Base-by-base conservation (phyloP, 2,888 invertebrate species). In the Drosophila nr. medialis region DNA sequence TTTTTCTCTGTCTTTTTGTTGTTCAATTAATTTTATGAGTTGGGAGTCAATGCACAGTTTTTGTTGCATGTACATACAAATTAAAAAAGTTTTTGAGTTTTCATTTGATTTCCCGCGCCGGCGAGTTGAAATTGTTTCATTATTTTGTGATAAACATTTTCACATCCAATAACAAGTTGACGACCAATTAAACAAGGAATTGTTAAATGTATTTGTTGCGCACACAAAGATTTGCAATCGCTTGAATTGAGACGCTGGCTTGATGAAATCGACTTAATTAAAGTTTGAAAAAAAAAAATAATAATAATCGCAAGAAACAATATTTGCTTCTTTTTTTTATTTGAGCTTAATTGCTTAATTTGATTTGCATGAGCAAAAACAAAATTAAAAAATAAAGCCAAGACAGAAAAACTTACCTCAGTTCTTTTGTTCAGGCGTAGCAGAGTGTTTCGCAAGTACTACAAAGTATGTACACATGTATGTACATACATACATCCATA, bases 341-440 rank as follows among this genome's bases (percentile, higher is more conserved):
- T 65, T 29, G n/a, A 63, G 62, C 71, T 68, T 87, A 89, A 82
- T 89, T 87, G 78, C 85, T 82, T 85, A 87, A 89, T 85, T 89
- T 53, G 72, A 84, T 87, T 89, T 89, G 82, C 89, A 89, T 86
- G 76, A 72, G 72, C 69, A 67, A 72, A 62, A 60, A 55, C 50
- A 38, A 48, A 53, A 51, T 49, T 67, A 38, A 40, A 36, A 56
- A 75, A 73, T 64, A 75, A 71, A 73, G 15, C 62, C 56, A 48
- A 71, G 11, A 62, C 40, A 72, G 67, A 76, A 74, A 76, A 73
- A 85, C 83, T 42, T 83, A 84, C 84, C 89, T 81, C 72, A 77
- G 86, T 84, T 88, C 86, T 88, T 86, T 88, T 84, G 83, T 86
- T 86, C 72, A 81, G 80, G 79, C 85, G 85, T 75, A 75, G 69